Evolutionary conservation across 1,140 invertebrate species (phyloP).

Genomic region (Cotesia glomerata): DNA sequence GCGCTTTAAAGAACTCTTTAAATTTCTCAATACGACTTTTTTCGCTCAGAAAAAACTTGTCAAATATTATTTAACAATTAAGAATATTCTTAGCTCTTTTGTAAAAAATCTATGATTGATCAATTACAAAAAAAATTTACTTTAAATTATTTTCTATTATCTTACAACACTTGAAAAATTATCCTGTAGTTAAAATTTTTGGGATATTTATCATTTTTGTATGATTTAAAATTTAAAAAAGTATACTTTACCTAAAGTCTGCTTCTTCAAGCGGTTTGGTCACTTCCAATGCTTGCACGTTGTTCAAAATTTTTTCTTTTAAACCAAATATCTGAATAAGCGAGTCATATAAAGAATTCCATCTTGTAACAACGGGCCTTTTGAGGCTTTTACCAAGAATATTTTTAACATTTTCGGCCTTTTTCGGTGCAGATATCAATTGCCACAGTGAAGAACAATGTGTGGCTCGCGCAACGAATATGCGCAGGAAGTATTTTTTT

Average conservation of each 20-base stretch:
- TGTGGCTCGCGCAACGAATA: conserved; percentile 9
- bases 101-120: no score
- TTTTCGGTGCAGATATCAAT: not conserved
- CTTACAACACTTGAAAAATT: no score
- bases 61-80: no score
- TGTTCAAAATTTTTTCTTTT: not conserved
- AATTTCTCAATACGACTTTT: no score
- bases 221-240: not conserved
- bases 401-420: not conserved
- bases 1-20: no score
- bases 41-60: no score
- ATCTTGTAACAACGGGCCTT: not conserved
- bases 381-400: not conserved
- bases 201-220: no score
- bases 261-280: not conserved
- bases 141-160: no score
- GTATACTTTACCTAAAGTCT: not conserved
- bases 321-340: not conserved
- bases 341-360: conserved; percentile 7
- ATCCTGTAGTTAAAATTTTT: no score
- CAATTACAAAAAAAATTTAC: no score
- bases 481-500: not conserved
- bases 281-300: not conserved
- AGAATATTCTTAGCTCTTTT: no score
- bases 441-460: conserved; percentile 32